phyloP scores from a whole-genome alignment of 1,140 invertebrate species.

The Sminthurides bifidus region DNA sequence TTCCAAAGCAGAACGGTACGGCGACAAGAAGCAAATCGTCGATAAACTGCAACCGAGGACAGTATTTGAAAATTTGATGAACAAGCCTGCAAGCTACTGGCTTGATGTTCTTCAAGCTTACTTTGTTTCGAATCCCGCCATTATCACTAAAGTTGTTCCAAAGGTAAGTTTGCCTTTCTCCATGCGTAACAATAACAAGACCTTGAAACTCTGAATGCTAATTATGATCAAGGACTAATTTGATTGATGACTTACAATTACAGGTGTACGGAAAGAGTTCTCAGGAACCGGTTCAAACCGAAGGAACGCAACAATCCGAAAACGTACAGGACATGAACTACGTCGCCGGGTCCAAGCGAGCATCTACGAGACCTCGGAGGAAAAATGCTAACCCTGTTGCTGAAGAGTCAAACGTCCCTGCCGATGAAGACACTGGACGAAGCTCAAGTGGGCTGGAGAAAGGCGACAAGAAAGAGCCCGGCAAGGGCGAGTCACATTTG shows the following conservation, averaged over 20 bases:
- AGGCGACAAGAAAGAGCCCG: constrained; percentile 1
- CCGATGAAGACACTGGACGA: constrained; percentile 13
- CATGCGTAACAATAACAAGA: neutral
- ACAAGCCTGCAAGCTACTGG: constrained; percentile 59
- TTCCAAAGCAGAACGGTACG: constrained; percentile 26
- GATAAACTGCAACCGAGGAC: constrained; percentile 57
- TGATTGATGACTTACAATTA: neutral
- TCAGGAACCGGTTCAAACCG: neutral
- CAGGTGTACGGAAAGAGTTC: neutral
- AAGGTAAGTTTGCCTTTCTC: constrained; percentile 22
- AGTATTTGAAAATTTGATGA: constrained; percentile 48
- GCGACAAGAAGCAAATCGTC: constrained; percentile 39
- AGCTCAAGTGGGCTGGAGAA: neutral
- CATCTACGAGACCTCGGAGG: constrained; percentile 21
- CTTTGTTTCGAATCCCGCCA: constrained; percentile 46
- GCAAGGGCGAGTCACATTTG: constrained; percentile 10
- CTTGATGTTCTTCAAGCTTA: constrained; percentile 53
- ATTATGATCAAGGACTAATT: neutral
- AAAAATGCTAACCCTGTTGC: constrained; percentile 18
- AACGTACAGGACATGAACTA: constrained; percentile 20
- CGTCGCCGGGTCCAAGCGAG: constrained; percentile 20
- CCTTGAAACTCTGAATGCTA: too few relatives aligned
- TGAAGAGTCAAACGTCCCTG: constrained; percentile 14
- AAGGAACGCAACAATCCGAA: constrained; percentile 8
- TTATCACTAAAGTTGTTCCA: constrained; percentile 34